Percentiles rank a stretch among this genome's conserved stretches.
phyloP scores from a whole-genome alignment of 2,888 invertebrate species.

The Cataglyphis livida region DNA sequence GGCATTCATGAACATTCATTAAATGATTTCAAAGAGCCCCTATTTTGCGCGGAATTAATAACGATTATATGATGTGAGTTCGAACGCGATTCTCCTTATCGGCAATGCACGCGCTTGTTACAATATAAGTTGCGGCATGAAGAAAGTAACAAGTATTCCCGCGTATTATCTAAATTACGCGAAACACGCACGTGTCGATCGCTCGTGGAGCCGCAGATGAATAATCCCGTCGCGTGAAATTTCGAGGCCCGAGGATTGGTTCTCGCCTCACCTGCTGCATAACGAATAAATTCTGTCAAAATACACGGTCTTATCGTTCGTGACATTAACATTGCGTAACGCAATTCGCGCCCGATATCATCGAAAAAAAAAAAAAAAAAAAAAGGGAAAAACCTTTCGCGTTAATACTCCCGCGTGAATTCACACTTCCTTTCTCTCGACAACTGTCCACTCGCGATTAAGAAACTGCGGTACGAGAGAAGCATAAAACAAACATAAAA shows the following conservation, averaged over 20 bases:
- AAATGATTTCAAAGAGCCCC: background rate
- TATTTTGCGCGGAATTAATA: constrained; percentile 11
- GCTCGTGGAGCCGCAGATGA: constrained; percentile 55
- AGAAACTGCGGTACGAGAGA: background rate
- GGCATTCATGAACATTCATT: background rate
- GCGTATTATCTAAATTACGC: constrained; percentile 57
- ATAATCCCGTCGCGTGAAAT: constrained; percentile 43
- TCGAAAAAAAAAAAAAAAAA: constrained; percentile 1
- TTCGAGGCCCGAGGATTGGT: constrained; percentile 35
- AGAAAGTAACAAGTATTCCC: constrained; percentile 51
- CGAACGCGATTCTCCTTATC: constrained; percentile 24
- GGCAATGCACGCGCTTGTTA: constrained; percentile 46
- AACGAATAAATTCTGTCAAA: constrained; percentile 71
- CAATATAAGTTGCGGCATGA: constrained; percentile 35
- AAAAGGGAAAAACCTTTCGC: background rate
- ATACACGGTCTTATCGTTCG: constrained; percentile 32
- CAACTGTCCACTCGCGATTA: background rate
- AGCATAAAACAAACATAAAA: constrained; percentile 20
- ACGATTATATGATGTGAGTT: constrained; percentile 17
- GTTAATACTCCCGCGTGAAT: constrained; percentile 8
- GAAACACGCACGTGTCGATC: constrained; percentile 58
- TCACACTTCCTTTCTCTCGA: constrained; percentile 43
- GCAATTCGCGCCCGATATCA: background rate
- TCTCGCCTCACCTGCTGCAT: constrained; percentile 63
- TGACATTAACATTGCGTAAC: constrained; percentile 11